Base-by-base conservation (phyloP, 1,140 invertebrate species). In the Ceratosolen solmsi region DNA sequence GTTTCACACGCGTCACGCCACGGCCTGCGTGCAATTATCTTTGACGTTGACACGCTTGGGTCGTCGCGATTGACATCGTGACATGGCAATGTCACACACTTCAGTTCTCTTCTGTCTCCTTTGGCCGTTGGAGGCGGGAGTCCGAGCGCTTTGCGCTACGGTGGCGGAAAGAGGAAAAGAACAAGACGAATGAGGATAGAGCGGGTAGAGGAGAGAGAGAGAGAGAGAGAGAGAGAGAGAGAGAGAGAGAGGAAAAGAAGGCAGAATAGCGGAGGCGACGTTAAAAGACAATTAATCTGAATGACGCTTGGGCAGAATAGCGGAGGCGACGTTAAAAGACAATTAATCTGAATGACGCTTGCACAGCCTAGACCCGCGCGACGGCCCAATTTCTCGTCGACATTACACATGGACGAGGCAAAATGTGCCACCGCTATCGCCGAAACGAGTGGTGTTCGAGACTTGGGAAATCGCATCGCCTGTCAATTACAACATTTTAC, bases 271-370 rank as follows among this genome's bases (percentile, higher is more conserved):
- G 56, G 22, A 2, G 15, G 1, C 79, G 63, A 83, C 75, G 84
- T 87, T 87, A 87, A 88, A 87, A 87, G 85, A 88, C 85, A 87
- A 88, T 88, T 87, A 87, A 88, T 88, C 87, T 85, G 84, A 88
- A 86, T 87, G 85, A 84, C 80, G 30, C 30, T 38, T 25, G 46
- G 30, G 17, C 76, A 83, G 79, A 82, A 86, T 84, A 87, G n/a
- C n/a, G n/a, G n/a, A n/a, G n/a, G n/a, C n/a, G n/a, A n/a, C n/a
- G n/a, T n/a, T n/a, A n/a, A n/a, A n/a, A n/a, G n/a, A n/a, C n/a
- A n/a, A n/a, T n/a, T n/a, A n/a, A n/a, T n/a, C n/a, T n/a, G n/a
- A n/a, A n/a, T n/a, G n/a, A n/a, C n/a, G n/a, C n/a, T n/a, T n/a
- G n/a, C n/a, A n/a, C n/a, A n/a, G n/a, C n/a, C n/a, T n/a, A n/a